phyloP scores from a whole-genome alignment of 2,113 vertebrate genomes.

The Xiphophorus couchianus region DNA sequence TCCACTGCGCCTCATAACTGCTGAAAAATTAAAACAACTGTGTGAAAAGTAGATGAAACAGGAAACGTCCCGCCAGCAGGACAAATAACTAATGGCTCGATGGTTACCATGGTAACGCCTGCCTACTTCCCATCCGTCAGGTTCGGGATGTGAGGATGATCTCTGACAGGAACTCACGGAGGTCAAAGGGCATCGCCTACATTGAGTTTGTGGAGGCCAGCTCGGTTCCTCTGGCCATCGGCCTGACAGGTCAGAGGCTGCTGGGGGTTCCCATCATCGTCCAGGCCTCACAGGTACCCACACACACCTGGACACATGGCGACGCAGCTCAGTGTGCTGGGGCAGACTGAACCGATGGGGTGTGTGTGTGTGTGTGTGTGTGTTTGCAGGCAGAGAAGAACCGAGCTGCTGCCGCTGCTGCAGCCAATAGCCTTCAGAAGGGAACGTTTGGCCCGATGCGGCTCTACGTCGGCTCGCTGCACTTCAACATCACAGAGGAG shows the following conservation, averaged over 20 bases:
- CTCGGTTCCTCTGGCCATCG: conserved; percentile 96
- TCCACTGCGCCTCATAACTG: too few relatives aligned
- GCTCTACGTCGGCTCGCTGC: conserved; percentile 93
- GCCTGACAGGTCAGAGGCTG: conserved; percentile 94
- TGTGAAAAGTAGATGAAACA: too few relatives aligned
- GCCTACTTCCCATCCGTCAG: conserved; percentile 63
- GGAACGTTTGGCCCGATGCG: conserved; percentile 91
- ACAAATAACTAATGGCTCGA: too few relatives aligned
- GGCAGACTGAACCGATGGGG: neutral
- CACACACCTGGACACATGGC: neutral
- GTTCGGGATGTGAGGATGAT: conserved; percentile 98
- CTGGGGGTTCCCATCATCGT: conserved; percentile 97
- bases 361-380: neutral
- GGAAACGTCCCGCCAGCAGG: too few relatives aligned
- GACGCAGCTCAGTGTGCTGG: neutral
- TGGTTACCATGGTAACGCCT: neutral
- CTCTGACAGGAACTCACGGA: conserved; percentile 95
- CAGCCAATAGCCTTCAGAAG: conserved; percentile 94
- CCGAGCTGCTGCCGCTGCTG: conserved; percentile 92
- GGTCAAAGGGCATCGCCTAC: conserved; percentile 97
- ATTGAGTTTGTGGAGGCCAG: conserved; percentile 95
- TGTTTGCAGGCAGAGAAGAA: conserved; percentile 92
- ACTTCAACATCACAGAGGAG: conserved; percentile 98
- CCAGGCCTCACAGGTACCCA: conserved; percentile 92
- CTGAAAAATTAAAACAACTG: too few relatives aligned